These are phyloP conservation scores for Cairina moschata DNA, from an alignment of 2,113 vertebrate genomes.

Conservation along the genomic window DNA sequence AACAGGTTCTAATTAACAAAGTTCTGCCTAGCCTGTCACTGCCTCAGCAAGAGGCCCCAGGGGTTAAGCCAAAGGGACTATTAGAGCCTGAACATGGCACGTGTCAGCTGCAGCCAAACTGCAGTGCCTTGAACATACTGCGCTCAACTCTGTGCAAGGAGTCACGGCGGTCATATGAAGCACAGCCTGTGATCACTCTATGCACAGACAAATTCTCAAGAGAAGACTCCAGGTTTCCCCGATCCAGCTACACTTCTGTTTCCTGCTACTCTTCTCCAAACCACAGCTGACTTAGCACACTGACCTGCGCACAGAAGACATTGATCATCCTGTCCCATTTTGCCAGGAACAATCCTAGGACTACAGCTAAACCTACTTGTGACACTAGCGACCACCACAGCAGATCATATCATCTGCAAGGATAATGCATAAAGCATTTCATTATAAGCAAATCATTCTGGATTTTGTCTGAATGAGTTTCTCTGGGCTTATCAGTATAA, in stretches of 20 bases:
- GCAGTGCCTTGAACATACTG: neutral
- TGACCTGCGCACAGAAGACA: neutral
- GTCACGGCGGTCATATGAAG: neutral
- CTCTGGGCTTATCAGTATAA: neutral
- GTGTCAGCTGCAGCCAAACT: neutral
- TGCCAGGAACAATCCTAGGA: neutral
- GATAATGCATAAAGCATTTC: neutral
- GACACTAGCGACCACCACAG: neutral
- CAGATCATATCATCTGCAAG: neutral
- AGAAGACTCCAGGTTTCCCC: neutral
- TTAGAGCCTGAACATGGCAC: neutral
- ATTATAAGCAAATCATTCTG: neutral
- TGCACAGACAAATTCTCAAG: neutral
- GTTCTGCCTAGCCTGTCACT: neutral
- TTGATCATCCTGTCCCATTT: neutral
- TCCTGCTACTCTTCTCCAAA: neutral
- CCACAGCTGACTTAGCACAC: neutral
- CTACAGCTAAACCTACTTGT: neutral
- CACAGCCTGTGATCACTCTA: neutral
- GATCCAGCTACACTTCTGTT: neutral
- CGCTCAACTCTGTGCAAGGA: neutral
- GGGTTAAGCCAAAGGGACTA: neutral
- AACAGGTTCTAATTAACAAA: constrained; percentile 15
- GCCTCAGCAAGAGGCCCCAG: neutral
- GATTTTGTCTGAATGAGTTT: neutral